Evolutionary conservation across 2,797 vertebrate species (phyloP), one percentile per base, ranked within the genome.

Genomic region (Petrocephalus schoutedeni): DNA sequence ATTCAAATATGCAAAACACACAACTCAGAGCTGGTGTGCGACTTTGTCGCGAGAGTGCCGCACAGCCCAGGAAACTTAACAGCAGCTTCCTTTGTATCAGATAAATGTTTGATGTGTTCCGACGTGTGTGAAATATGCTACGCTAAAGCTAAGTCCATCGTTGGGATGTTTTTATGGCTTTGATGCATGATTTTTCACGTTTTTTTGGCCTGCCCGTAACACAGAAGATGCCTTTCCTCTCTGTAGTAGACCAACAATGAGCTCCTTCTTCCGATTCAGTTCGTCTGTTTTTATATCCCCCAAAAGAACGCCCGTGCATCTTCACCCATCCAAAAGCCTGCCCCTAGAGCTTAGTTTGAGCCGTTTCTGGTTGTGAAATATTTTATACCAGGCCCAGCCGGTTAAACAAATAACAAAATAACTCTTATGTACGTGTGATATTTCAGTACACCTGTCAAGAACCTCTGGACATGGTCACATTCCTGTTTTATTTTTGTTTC

Each of bases 161-260:
- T 89, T 57, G 92, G 93, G 93, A 93, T 93, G 90, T 87, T 94
- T 95, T 94, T 93, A 94, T 94, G 94, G 94, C 90, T 89, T 92
- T 93, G 94, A 95, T 94, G 94, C 94, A 94, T 94, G 95, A 95
- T 94, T 95, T 94, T 6, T 14, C 28, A 28, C 28, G 28, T 28
- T 91, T 91, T 92, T 89, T 93, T 93, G 94, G 92, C 93, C 92
- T 94, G 92, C 93, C 91, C 94, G 94, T 94, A 94, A 95, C 92
- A 93, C 91, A 90, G 91, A 94, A 93, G 93, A 94, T 91, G 92
- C 89, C 92, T 91, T 92, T 94, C 92, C 93, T 91, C 92, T 93
- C 94, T 92, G 90, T 90, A 53, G 41, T 57, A 88, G 57, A 84
- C 56, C n/a, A 82, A 51, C 19, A 45, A 49, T 28, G 14, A 10